These are phyloP conservation scores for Eurytoma adleriae DNA, from an alignment of 2,888 invertebrate genomes.

Conservation along the genomic window DNA sequence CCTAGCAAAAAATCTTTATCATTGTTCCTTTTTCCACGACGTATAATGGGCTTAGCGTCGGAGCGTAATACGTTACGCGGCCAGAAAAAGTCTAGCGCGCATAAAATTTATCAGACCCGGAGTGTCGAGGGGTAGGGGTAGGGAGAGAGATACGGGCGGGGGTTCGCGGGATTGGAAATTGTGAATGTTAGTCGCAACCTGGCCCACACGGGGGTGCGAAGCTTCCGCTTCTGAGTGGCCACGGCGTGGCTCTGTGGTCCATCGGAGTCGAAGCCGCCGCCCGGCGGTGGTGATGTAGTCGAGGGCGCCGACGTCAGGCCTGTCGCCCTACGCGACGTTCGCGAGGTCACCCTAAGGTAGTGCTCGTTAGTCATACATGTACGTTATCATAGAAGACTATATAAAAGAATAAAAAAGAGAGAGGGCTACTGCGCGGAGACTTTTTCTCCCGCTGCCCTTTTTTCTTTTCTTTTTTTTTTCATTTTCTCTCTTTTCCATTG, in stretches of 20 bases:
- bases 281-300: slow-evolving; percentile 62
- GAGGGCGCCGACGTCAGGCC: slow-evolving; percentile 73
- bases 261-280: slow-evolving; percentile 74
- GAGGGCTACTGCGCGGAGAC: not conserved
- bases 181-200: slow-evolving; percentile 81
- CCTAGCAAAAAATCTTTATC: no score
- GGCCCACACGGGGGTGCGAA: slow-evolving; percentile 90
- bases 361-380: slow-evolving; percentile 72
- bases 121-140: not conserved
- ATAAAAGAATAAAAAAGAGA: slow-evolving; percentile 15
- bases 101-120: not conserved
- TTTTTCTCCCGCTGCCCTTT: not conserved
- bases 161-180: slow-evolving; percentile 35
- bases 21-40: no score
- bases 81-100: no score
- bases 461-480: not conserved
- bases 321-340: slow-evolving; percentile 76
- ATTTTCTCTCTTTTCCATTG: not conserved
- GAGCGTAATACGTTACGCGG: no score
- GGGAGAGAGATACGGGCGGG: not conserved
- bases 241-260: slow-evolving; percentile 75
- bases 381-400: slow-evolving; percentile 41
- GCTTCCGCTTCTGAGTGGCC: slow-evolving; percentile 84
- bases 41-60: no score
- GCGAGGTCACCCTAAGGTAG: slow-evolving; percentile 76